These are phyloP conservation scores for Manis pentadactyla DNA, from an alignment of 2,797 vertebrate genomes.

Conservation along the genomic window DNA sequence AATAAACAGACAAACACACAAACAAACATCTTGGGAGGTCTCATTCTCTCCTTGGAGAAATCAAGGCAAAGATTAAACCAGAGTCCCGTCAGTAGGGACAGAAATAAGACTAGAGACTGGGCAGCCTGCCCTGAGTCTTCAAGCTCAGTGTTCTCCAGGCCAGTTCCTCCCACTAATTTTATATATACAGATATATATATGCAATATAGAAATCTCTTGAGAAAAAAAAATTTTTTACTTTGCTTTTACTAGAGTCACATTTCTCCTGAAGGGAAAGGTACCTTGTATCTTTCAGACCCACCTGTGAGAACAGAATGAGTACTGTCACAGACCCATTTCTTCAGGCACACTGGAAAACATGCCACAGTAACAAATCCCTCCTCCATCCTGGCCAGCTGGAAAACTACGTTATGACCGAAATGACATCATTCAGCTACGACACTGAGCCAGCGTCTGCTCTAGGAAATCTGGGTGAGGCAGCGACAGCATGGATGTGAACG, in stretches of 20 bases:
- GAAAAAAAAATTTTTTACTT: constrained; percentile 1
- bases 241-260: constrained; percentile 44
- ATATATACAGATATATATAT: background rate
- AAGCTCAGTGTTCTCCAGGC: background rate
- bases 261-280: constrained; percentile 56
- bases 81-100: background rate
- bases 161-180: constrained; percentile 28
- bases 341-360: constrained; percentile 65
- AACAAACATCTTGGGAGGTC: background rate
- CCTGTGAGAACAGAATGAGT: constrained; percentile 71
- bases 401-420: constrained; percentile 67
- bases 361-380: constrained; percentile 65
- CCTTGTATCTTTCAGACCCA: constrained; percentile 43
- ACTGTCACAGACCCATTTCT: background rate
- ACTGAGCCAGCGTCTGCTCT: background rate
- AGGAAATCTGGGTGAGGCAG: constrained; percentile 49
- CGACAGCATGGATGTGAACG: background rate
- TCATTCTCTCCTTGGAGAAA: background rate
- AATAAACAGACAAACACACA: background rate
- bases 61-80: background rate
- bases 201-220: background rate
- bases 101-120: background rate
- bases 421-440: constrained; percentile 58
- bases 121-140: background rate
- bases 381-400: constrained; percentile 73